A percentile compares a stretch with the other conserved stretches of the same genome.
phyloP scores from a whole-genome alignment of 2,888 invertebrate genomes.

The Phasia obesa region DNA sequence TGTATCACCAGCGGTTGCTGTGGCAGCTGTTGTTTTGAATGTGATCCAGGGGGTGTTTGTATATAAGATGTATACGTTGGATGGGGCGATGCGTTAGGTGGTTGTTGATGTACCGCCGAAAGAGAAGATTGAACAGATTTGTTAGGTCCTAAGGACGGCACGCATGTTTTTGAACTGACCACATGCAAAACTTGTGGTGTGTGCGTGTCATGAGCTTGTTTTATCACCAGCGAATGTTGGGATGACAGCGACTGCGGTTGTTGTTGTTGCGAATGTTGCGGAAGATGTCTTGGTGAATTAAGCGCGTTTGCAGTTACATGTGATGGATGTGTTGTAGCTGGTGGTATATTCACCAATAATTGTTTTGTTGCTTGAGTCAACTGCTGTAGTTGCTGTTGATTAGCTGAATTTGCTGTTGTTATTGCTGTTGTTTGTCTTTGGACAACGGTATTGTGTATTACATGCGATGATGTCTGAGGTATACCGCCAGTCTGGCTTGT shows the following conservation, averaged over 20 bases:
- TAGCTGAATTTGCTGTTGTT: slow-evolving; percentile 61
- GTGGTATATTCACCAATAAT: slow-evolving; percentile 80
- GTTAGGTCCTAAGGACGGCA: slow-evolving; percentile 75
- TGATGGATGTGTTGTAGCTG: slow-evolving; percentile 78
- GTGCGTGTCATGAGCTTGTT: slow-evolving; percentile 75
- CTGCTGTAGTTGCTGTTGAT: slow-evolving; percentile 74
- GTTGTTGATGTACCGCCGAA: slow-evolving; percentile 70
- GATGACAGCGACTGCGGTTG: slow-evolving; percentile 72
- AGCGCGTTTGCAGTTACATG: slow-evolving; percentile 73
- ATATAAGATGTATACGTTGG: slow-evolving; percentile 52
- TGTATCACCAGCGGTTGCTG: slow-evolving; percentile 75
- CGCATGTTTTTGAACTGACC: slow-evolving; percentile 77
- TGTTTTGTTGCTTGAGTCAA: slow-evolving; percentile 74
- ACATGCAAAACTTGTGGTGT: slow-evolving; percentile 78
- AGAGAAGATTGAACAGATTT: slow-evolving; percentile 60
- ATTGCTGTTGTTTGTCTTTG: slow-evolving; percentile 64
- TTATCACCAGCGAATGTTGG: slow-evolving; percentile 78
- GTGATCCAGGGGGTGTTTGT: slow-evolving; percentile 74
- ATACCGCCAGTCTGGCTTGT: slow-evolving; percentile 17
- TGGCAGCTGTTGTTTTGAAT: slow-evolving; percentile 72
- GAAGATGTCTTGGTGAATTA: slow-evolving; percentile 76
- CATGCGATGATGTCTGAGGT: slow-evolving; percentile 71
- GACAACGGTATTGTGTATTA: slow-evolving; percentile 73
- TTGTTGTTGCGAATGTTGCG: slow-evolving; percentile 68
- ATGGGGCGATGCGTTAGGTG: slow-evolving; percentile 74